A percentile compares a stretch with the other conserved stretches of the same genome.
phyloP scores from a whole-genome alignment of 2,888 invertebrate species.

The Branchinecta sandiegonensis region DNA sequence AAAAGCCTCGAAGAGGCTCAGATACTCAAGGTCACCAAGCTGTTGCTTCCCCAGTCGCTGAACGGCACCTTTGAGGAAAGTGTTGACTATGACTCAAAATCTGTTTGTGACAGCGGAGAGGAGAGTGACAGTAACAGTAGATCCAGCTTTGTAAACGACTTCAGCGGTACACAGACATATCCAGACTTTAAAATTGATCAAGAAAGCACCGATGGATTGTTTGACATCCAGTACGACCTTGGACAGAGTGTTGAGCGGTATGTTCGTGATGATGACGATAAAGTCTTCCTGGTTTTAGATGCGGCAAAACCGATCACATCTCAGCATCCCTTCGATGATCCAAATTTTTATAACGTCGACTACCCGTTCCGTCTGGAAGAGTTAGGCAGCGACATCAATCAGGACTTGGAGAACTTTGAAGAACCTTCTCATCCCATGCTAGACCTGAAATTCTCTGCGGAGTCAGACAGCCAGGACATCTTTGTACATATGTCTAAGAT shows the following conservation, averaged over 20 bases:
- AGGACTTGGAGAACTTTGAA: not conserved
- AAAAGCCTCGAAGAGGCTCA: not conserved
- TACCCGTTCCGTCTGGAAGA: conserved; percentile 12
- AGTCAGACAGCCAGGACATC: conserved; percentile 4
- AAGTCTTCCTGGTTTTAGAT: not conserved
- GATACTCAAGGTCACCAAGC: not conserved
- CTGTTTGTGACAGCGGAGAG: not conserved
- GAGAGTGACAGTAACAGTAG: conserved; percentile 1
- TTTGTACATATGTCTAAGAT: not conserved
- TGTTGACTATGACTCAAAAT: conserved; percentile 10
- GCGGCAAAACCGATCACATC: not conserved
- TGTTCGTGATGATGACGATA: conserved; percentile 13
- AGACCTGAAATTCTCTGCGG: conserved; percentile 9
- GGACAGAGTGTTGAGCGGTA: not conserved
- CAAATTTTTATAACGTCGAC: not conserved
- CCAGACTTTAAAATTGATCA: not conserved
- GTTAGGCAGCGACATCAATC: not conserved
- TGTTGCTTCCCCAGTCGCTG: not conserved
- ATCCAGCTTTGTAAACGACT: not conserved
- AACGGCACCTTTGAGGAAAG: not conserved
- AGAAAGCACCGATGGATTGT: not conserved
- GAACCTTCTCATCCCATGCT: not conserved
- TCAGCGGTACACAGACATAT: not conserved
- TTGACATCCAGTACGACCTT: not conserved
- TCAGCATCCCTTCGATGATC: not conserved